A percentile compares a stretch with the other conserved stretches of the same genome.
Evolutionary conservation across 2,888 invertebrate genomes (phyloP).

Genomic region (Scaptomyza cyrtandrae): DNA sequence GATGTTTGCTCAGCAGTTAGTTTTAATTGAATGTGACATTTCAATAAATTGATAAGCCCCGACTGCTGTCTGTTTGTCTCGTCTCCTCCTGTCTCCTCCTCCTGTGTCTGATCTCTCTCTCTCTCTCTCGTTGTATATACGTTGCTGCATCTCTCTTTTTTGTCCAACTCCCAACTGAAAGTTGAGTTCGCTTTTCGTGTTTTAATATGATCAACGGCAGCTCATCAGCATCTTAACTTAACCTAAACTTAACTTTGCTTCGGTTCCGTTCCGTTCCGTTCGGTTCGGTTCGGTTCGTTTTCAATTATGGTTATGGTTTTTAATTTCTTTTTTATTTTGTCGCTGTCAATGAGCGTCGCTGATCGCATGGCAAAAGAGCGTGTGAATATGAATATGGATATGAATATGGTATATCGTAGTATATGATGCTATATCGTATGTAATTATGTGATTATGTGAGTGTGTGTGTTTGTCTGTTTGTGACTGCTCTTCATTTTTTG

Average conservation of each 20-base stretch:
- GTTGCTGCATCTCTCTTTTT: conserved; percentile 26
- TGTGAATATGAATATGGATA: conserved; percentile 74
- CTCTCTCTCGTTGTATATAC: conserved; percentile 36
- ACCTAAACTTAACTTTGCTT: conserved; percentile 47
- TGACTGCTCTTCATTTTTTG: conserved; percentile 18
- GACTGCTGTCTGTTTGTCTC: conserved; percentile 20
- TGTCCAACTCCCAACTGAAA: conserved; percentile 24
- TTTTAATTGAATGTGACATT: conserved; percentile 81
- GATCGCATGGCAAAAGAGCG: conserved; percentile 79
- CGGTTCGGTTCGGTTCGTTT: conserved; percentile 42
- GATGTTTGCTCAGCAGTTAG: conserved; percentile 75
- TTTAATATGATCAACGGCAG: conserved; percentile 77
- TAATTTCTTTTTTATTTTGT: conserved; percentile 18
- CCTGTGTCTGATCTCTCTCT: no score
- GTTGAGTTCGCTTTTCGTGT: conserved; percentile 55
- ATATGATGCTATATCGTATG: conserved; percentile 43
- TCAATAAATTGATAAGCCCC: conserved; percentile 76
- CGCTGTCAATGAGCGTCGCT: conserved; percentile 52
- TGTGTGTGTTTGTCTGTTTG: conserved; percentile 2
- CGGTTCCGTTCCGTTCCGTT: conserved; percentile 29
- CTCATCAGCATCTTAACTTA: conserved; percentile 77
- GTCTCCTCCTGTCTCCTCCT: conserved; percentile 25
- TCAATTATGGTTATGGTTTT: conserved; percentile 56
- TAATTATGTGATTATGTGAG: conserved; percentile 2
- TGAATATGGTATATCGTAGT: no score